Conservation (phyloP, 2,113 vertebrate species). For the Salvelinus sp. region DNA sequence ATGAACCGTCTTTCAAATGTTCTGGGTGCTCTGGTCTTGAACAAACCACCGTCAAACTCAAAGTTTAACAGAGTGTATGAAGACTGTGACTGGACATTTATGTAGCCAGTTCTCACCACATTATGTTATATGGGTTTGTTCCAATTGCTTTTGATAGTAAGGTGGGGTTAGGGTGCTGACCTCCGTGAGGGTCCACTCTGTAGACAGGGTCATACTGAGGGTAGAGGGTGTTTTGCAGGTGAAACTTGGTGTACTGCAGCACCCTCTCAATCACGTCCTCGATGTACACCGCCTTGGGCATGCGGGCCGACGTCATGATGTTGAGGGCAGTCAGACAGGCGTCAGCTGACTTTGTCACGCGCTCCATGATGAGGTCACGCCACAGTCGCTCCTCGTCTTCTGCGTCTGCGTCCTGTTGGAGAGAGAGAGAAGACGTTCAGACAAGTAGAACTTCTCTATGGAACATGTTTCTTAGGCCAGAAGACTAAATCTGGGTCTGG, state of each 20-base stretch:
- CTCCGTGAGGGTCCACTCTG: constrained; percentile 88
- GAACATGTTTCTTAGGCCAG: neutral
- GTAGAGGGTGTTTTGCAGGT: constrained; percentile 97
- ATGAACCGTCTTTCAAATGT: neutral
- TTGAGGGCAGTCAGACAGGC: constrained; percentile 95
- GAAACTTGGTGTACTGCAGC: constrained; percentile 97
- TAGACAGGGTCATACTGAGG: constrained; percentile 98
- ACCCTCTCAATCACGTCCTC: constrained; percentile 96
- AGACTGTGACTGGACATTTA: neutral
- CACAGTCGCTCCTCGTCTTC: constrained; percentile 96
- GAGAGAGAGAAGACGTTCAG: neutral
- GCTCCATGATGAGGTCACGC: constrained; percentile 97
- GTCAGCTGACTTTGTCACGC: constrained; percentile 96
- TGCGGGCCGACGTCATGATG: constrained; percentile 94
- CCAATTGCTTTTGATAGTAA: neutral
- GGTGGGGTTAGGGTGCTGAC: constrained; percentile 66
- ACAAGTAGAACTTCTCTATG: neutral
- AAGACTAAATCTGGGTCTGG: neutral
- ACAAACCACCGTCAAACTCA: neutral
- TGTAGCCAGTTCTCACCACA: neutral
- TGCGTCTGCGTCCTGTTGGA: constrained; percentile 88
- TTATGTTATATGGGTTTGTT: neutral
- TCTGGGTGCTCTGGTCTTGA: too few relatives aligned
- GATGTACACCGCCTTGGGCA: constrained; percentile 98
- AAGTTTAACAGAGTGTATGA: neutral